Evolutionary conservation across 2,888 invertebrate species (phyloP).

Genomic region (Aspidapion aeneum): DNA sequence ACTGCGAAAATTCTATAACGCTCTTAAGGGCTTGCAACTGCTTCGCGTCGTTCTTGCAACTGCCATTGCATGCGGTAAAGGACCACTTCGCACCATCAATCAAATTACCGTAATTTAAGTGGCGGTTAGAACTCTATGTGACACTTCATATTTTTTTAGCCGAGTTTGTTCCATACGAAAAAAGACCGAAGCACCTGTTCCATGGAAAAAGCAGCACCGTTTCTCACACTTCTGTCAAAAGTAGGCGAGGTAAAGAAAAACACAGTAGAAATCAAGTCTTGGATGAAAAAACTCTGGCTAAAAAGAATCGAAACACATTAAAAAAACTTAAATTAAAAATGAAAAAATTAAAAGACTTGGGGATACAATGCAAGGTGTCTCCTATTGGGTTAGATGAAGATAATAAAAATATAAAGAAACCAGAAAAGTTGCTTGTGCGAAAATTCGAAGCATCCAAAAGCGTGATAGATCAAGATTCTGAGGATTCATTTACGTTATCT

Average conservation of each 20-base stretch:
- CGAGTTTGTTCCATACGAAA: slow-evolving; percentile 63
- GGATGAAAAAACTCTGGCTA: slow-evolving; percentile 6
- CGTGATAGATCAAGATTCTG: background rate
- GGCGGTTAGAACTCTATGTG: no score
- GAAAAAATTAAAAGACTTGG: slow-evolving; percentile 49
- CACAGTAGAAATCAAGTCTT: slow-evolving; percentile 45
- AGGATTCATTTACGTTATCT: slow-evolving; percentile 12
- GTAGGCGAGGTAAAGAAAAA: slow-evolving; percentile 47
- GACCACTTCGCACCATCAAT: no score
- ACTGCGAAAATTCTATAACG: no score
- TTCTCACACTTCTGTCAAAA: slow-evolving; percentile 49
- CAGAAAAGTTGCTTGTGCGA: slow-evolving; percentile 4
- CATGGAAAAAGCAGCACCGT: slow-evolving; percentile 43
- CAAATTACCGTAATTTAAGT: no score
- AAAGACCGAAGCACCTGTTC: slow-evolving; percentile 55
- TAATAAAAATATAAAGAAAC: background rate
- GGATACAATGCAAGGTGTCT: slow-evolving; percentile 53
- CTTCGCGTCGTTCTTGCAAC: background rate
- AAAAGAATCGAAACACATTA: slow-evolving; percentile 15
- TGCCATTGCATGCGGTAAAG: background rate
- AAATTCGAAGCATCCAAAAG: background rate
- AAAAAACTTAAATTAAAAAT: slow-evolving; percentile 49
- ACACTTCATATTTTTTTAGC: slow-evolving; percentile 54
- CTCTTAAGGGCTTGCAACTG: background rate
- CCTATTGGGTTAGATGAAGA: slow-evolving; percentile 45